phyloP scores from a whole-genome alignment of 2,888 invertebrate species.

The Pandemis corylana region DNA sequence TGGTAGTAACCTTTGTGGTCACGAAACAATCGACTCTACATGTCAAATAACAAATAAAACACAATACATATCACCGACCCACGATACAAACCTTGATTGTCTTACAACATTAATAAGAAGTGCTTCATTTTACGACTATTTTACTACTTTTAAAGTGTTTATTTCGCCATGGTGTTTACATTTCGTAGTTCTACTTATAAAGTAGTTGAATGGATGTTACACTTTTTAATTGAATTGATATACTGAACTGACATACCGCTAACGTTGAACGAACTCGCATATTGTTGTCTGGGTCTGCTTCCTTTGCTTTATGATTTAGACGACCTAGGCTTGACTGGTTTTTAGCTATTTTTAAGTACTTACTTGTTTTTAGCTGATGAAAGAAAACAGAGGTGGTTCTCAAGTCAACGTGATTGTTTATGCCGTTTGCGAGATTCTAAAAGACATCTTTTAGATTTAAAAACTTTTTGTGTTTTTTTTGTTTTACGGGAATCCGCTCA shows the following conservation, averaged over 20 bases:
- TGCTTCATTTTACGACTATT: constrained; percentile 37
- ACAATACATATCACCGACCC: constrained; percentile 12
- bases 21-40: neutral
- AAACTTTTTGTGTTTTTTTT: no score
- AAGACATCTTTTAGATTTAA: no score
- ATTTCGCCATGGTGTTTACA: constrained; percentile 36
- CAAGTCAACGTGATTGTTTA: no score
- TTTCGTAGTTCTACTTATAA: constrained; percentile 18
- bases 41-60: constrained; percentile 14
- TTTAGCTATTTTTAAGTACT: neutral
- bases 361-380: neutral
- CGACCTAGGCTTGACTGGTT: neutral
- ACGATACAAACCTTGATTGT: constrained; percentile 1
- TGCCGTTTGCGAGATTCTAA: no score
- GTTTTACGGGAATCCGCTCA: no score
- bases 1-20: neutral
- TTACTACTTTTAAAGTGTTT: constrained; percentile 38
- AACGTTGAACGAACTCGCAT: constrained; percentile 1
- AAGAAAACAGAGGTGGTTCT: no score
- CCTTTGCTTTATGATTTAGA: constrained; percentile 14
- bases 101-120: constrained; percentile 36
- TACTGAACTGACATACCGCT: neutral
- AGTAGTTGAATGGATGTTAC: constrained; percentile 22
- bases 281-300: constrained; percentile 7
- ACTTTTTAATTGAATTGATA: constrained; percentile 25